These are phyloP conservation scores for Caenorhabditis macrosperma DNA, from an alignment of 2,888 invertebrate species.

Conservation along the genomic window DNA sequence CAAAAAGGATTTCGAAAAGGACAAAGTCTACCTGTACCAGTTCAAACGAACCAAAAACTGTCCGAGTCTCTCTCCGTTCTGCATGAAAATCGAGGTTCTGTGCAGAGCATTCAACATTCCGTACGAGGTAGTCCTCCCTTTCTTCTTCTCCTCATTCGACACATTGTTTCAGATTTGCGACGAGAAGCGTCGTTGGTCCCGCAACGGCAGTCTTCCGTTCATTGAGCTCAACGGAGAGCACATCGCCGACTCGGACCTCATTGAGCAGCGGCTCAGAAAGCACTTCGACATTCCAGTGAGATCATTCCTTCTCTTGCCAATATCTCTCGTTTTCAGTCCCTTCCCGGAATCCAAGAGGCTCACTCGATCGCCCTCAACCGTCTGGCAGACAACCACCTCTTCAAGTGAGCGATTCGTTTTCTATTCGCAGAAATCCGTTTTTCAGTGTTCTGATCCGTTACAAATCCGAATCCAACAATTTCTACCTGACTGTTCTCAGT, in stretches of 20 bases:
- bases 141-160: not conserved
- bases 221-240: conserved; percentile 60
- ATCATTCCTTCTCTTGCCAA: no score
- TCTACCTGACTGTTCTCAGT: conserved; percentile 10
- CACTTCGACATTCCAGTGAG: conserved; percentile 53
- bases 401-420: no score
- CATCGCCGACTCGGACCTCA: conserved; percentile 55
- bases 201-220: conserved; percentile 50
- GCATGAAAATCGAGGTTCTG: conserved; percentile 75
- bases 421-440: no score
- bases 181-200: conserved; percentile 21
- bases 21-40: conserved; percentile 76
- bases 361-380: conserved; percentile 37
- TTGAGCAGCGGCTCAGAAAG: conserved; percentile 35
- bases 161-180: conserved; percentile 4
- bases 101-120: conserved; percentile 73
- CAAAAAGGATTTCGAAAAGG: conserved; percentile 66
- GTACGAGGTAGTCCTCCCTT: conserved; percentile 71
- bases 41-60: conserved; percentile 72
- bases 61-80: conserved; percentile 79
- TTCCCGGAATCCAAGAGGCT: conserved; percentile 26
- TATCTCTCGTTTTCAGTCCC: conserved; percentile 34
- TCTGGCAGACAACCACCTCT: conserved; percentile 48
- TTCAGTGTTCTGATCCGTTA: conserved; percentile 48
- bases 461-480: conserved; percentile 14